These are phyloP conservation scores for Tenthredo livida DNA, from an alignment of 2,888 invertebrate genomes.

Conservation along the genomic window DNA sequence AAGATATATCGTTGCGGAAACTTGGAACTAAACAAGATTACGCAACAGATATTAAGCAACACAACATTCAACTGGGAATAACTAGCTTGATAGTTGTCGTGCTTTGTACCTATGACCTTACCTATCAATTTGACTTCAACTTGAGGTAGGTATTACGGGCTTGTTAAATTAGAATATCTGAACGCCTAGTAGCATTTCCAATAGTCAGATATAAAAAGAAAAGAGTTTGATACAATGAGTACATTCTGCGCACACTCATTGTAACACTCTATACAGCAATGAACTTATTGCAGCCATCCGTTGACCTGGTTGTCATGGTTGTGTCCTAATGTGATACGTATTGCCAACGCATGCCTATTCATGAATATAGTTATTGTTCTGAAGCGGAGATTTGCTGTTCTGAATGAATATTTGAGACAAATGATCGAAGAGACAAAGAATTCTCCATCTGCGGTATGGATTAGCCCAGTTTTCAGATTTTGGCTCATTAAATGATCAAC, in stretches of 20 bases:
- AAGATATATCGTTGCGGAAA: not conserved
- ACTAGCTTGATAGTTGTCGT: not conserved
- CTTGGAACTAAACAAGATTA: slow-evolving; percentile 18
- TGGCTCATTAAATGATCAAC: not conserved
- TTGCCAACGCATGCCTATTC: not conserved
- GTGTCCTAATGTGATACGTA: not conserved
- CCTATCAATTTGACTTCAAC: not conserved
- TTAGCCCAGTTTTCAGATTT: not conserved
- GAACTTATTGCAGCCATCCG: not conserved
- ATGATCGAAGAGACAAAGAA: slow-evolving; percentile 13
- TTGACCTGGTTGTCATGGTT: slow-evolving; percentile 15
- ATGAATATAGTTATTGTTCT: not conserved
- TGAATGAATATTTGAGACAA: slow-evolving; percentile 32
- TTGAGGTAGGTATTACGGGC: not conserved
- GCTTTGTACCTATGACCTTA: not conserved
- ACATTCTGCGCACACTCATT: not conserved
- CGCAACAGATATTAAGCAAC: not conserved
- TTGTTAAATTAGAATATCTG: not conserved
- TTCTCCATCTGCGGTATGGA: not conserved
- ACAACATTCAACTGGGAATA: slow-evolving; percentile 3
- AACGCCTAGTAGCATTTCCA: not conserved
- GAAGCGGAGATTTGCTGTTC: slow-evolving; percentile 7
- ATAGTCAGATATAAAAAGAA: not conserved
- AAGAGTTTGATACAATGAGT: not conserved
- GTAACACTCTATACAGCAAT: not conserved